Evolutionary conservation across 2,113 vertebrate genomes (phyloP).

Genomic region (Clupea harengus): DNA sequence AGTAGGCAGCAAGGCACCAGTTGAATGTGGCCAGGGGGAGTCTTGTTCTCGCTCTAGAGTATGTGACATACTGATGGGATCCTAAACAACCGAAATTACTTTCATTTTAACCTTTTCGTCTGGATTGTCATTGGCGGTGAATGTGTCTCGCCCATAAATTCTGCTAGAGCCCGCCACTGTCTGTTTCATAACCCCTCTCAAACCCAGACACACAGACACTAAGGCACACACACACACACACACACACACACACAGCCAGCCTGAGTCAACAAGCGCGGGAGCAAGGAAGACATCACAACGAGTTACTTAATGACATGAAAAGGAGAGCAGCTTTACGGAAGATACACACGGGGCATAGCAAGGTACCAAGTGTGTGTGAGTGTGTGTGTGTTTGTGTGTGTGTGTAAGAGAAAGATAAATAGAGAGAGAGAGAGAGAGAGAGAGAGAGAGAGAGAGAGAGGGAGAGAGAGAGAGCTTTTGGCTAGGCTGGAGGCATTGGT

Average conservation of each 20-base stretch:
- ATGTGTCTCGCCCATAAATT: not conserved
- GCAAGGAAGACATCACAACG: not conserved
- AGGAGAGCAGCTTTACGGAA: not conserved
- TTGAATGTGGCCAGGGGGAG: not conserved
- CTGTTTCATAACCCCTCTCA: not conserved
- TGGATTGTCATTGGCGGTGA: not conserved
- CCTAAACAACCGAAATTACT: not conserved
- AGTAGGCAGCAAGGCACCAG: not conserved
- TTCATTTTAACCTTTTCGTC: not conserved
- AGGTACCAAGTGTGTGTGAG: not conserved
- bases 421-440: no score
- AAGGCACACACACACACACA: constrained; percentile 3
- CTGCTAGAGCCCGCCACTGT: not conserved
- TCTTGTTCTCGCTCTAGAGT: no score
- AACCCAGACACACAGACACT: not conserved
- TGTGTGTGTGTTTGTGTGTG: not conserved
- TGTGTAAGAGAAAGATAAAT: not conserved
- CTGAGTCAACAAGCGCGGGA: not conserved
- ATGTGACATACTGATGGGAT: no score
- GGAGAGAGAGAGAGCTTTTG: not conserved
- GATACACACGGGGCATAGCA: not conserved
- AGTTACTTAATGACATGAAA: not conserved
- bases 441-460: no score
- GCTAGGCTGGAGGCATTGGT: not conserved
- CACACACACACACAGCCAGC: not conserved